Evolutionary conservation across 2,888 invertebrate species (phyloP), one percentile per base, ranked within the genome.

Genomic region (Sesamia inferens): DNA sequence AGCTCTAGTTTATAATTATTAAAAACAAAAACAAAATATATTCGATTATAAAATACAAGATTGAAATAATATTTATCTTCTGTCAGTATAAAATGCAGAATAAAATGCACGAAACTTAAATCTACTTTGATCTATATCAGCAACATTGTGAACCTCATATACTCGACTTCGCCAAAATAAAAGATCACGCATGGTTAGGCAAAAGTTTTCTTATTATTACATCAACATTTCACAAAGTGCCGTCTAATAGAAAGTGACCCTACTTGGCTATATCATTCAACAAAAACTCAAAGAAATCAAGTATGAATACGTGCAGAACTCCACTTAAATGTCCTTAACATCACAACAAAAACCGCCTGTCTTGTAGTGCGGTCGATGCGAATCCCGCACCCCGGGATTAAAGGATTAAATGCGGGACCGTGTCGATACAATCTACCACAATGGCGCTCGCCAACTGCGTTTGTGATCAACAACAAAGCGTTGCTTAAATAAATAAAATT

Each of bases 401-500:
- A 80, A 85, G 88, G 88, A 85, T 88, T 88, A 88, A 85, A 80
- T 84, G 78, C 82, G 82, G 83, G 81, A 82, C 82, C 79, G 84
- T 82, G 87, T 82, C 87, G 87, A 87, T 87, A 87, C 86, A 84
- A 84, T 86, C 84, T 78, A 72, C 83, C 84, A 86, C 85, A 86
- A 82, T 76, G 79, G 82, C 84, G 78, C 73, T 68, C 69, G 79
- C 78, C 78, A 71, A 82, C 82, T 75, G 78, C 76, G 74, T 78
- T 74, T 81, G 75, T 84, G 84, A 84, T 86, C 86, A 84, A 84
- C 85, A 77, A 86, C 85, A 85, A 85, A 83, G 81, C 72, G 72
- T 71, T 83, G 75, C 80, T 84, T 85, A 77, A 79, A 85, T 82
- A 85, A 86, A 85, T 86, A 85, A 84, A 85, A 85, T 75, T 79